Evolutionary conservation across 2,113 vertebrate species (phyloP).

Genomic region (Glaucidium brasilianum): DNA sequence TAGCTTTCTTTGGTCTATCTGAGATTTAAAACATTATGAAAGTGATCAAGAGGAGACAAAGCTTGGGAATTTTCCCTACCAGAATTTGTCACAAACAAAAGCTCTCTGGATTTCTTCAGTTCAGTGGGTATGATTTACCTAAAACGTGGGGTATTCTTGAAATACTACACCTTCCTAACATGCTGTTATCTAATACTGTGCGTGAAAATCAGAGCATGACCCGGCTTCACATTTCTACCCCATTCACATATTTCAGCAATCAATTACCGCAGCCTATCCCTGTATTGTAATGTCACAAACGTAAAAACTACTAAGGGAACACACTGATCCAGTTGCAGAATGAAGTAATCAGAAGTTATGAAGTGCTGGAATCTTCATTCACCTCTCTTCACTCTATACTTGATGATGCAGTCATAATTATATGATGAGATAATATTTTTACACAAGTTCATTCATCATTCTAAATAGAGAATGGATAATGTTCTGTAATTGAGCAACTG

Average conservation of each 20-base stretch:
- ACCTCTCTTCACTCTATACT: not conserved
- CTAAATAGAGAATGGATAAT: not conserved
- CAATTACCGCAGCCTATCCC: not conserved
- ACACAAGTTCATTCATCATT: slow-evolving; percentile 1
- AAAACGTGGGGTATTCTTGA: not conserved
- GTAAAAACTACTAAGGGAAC: not conserved
- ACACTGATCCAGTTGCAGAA: not conserved
- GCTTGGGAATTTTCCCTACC: not conserved
- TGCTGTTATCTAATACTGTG: not conserved
- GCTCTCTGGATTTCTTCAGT: not conserved
- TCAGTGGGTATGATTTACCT: not conserved
- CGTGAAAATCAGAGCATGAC: not conserved
- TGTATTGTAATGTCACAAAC: not conserved
- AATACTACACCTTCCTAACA: not conserved
- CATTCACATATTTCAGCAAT: not conserved
- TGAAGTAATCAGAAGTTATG: not conserved
- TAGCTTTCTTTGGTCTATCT: not conserved
- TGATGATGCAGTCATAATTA: not conserved
- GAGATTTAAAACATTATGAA: not conserved
- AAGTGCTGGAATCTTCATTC: not conserved
- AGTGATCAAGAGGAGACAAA: not conserved
- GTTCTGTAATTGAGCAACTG: not conserved
- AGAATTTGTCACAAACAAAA: not conserved
- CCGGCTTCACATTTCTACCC: not conserved
- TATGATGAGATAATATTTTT: slow-evolving; percentile 54